Evolutionary conservation across 2,888 invertebrate species (phyloP), one percentile per base, ranked within the genome.

Genomic region (Dinocampus coccinellae): DNA sequence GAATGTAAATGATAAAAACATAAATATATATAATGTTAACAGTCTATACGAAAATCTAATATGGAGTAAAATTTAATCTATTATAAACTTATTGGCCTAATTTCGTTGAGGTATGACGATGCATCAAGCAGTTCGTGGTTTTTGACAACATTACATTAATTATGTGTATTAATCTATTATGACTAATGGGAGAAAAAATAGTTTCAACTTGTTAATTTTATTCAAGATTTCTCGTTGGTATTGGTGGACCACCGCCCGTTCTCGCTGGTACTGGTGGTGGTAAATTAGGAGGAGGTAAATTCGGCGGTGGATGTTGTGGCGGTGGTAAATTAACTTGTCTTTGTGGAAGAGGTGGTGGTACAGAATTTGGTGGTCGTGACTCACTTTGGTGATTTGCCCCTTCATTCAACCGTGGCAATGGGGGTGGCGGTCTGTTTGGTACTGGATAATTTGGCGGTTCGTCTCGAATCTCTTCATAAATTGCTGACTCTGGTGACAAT

Each of bases 241-340:
- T 86, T 0, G 93, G 93, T 22, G 93, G 93, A 6, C 93, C 93
- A 16, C 90, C 90, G 4, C 90, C 89, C 68, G 90, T 90, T 71
- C 91, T 88, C 0, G 91, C 90, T 0, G 92, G 92, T 33, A 91
- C 89, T 0, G 90, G 90, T 1, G 91, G 91, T 0, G 91, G 90
- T 47, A 83, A 79, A 22, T 81, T 84, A 24, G 24, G 22, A 83
- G 90, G 67, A 84, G 89, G 74, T 88, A 89, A 65, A 87, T 88
- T 71, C 20, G 89, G 83, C 4, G 85, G 81, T 66, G 85, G 82
- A 73, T 85, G 82, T 55, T 85, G 83, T 1, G 86, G 86, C 33
- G 83, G 81, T 63, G 84, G 84, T 26, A 84, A 84, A 55, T 84
- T 82, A 20, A 82, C 81, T 77, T 85, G 85, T 57, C 86, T 78